Evolutionary conservation across 2,113 vertebrate species (phyloP), one percentile per base, ranked within the genome.

Genomic region (Lampris megalopsis): DNA sequence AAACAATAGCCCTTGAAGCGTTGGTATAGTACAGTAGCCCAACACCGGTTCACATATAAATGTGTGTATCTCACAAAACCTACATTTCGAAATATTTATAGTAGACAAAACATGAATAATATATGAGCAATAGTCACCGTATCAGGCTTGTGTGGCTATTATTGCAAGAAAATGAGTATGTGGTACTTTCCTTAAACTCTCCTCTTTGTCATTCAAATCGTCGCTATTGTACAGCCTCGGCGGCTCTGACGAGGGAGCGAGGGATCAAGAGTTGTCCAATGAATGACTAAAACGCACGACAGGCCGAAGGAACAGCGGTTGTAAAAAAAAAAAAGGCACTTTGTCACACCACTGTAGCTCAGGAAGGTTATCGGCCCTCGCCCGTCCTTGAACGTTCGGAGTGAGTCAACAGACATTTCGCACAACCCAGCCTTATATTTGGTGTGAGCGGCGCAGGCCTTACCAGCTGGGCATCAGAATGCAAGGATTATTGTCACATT

Each of bases 171-270:
- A 88, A 90, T 68, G 68, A 90, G 74, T 67, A 75, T 73, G 80
- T 47, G 74, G 72, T 81, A 88, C 83, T 77, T 50, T 78, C 69
- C 66, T 81, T 89, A 86, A 91, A 89, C 50, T 35, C 81, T 73
- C 85, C 74, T 73, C 78, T 92, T 91, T 92, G 85, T 92, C 78
- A 92, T 92, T 92, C 79, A 92, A 87, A 92, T 92, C 11, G 40
- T 1, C 37, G 35, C 69, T 69, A 79, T 90, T 91, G 86, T 89
- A 83, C 84, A 75, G 68, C 74, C 78, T 86, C 77, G 77, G 89
- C 85, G 71, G 76, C 79, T 36, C 13, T 68, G 73, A 88, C 37
- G 60, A 88, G 71, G 59, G 80, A 64, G 83, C 72, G 75, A 77
- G 73, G 80, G 84, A 68, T 86, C 89, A 80, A 68, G 88, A 89